Conservation (phyloP, 1,140 invertebrate species). For the Tachypleus tridentatus region DNA sequence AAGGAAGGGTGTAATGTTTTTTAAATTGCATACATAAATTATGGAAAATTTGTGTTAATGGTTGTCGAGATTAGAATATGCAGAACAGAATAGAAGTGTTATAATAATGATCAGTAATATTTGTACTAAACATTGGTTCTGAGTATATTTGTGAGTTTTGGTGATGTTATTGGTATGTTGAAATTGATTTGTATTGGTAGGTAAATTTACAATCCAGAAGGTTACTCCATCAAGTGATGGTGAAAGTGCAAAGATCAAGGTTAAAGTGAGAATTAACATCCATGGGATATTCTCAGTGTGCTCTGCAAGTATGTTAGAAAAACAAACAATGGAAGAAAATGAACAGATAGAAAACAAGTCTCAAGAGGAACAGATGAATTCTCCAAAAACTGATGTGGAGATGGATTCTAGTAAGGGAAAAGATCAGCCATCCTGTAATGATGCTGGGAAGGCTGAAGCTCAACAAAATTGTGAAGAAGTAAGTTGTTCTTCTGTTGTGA, state of each 20-base stretch:
- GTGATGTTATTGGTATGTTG: too few relatives aligned
- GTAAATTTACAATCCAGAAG: conserved; percentile 68
- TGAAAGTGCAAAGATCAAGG: conserved; percentile 82
- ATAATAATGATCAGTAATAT: too few relatives aligned
- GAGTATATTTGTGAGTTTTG: too few relatives aligned
- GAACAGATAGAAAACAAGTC: conserved; percentile 19
- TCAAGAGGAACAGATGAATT: background rate
- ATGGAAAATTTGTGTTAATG: too few relatives aligned
- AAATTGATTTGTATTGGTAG: conserved; percentile 36
- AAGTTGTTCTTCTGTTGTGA: background rate
- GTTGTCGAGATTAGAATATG: too few relatives aligned
- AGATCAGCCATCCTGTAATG: too few relatives aligned
- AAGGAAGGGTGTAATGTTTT: too few relatives aligned
- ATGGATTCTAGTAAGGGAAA: too few relatives aligned
- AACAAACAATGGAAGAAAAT: conserved; percentile 34
- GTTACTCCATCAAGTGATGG: conserved; percentile 73
- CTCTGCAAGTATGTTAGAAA: conserved; percentile 73
- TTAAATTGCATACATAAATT: too few relatives aligned
- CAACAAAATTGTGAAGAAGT: conserved; percentile 11
- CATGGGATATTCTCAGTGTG: conserved; percentile 82
- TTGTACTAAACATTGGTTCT: too few relatives aligned
- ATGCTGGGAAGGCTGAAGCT: background rate
- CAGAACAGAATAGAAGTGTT: too few relatives aligned
- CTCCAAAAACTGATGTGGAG: background rate
- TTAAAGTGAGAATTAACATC: conserved; percentile 85